Conservation (phyloP, 1,140 invertebrate genomes). For the Belonocnema kinseyi region DNA sequence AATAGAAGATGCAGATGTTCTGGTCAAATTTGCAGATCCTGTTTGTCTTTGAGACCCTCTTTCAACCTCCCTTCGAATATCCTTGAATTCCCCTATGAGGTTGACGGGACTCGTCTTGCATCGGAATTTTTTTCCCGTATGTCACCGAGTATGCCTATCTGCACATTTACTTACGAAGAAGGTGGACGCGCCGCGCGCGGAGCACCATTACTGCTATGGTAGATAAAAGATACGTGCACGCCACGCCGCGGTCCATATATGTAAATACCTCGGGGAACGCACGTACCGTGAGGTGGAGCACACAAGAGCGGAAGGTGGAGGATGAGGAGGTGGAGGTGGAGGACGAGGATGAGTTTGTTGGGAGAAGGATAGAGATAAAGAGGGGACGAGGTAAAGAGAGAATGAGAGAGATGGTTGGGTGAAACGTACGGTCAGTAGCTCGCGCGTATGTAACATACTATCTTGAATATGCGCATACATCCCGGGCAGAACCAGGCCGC, state of each 20-base stretch:
- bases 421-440: slow-evolving; percentile 66
- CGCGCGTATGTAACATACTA: slow-evolving; percentile 74
- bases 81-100: background rate
- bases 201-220: slow-evolving; percentile 55
- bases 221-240: slow-evolving; percentile 58
- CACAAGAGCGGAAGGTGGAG: slow-evolving; percentile 28
- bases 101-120: background rate
- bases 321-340: slow-evolving; percentile 13
- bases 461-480: slow-evolving; percentile 76
- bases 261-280: slow-evolving; percentile 72
- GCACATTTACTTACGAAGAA: slow-evolving; percentile 53
- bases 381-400: slow-evolving; percentile 35
- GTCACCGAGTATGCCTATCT: slow-evolving; percentile 31
- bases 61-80: too few species aligned
- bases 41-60: too few species aligned
- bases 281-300: slow-evolving; percentile 60
- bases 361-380: slow-evolving; percentile 47
- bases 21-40: too few species aligned
- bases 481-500: slow-evolving; percentile 59
- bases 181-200: slow-evolving; percentile 52
- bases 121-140: background rate
- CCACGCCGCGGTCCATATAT: slow-evolving; percentile 66
- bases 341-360: slow-evolving; percentile 15
- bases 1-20: too few species aligned
- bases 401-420: slow-evolving; percentile 42